phyloP scores from a whole-genome alignment of 2,888 invertebrate species.

The Drosophila nigricruria region DNA sequence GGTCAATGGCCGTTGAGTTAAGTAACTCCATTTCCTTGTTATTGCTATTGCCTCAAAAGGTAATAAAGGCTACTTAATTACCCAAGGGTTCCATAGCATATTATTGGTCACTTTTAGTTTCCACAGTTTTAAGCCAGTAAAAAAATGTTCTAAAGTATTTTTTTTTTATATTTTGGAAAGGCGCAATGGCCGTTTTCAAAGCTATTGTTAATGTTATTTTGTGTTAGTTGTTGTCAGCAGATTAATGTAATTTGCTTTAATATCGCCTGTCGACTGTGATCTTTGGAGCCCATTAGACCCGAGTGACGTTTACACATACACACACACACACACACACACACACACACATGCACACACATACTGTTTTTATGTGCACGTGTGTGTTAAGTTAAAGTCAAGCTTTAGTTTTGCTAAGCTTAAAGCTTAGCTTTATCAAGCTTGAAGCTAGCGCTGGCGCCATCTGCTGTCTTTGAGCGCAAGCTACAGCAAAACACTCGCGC shows the following conservation, averaged over 20 bases:
- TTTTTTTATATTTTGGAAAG: constrained; percentile 14
- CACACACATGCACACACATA: neutral
- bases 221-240: constrained; percentile 24
- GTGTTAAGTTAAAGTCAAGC: constrained; percentile 3
- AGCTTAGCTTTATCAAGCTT: constrained; percentile 29
- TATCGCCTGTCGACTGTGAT: constrained; percentile 57
- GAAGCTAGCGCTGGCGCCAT: constrained; percentile 18
- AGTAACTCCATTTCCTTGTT: constrained; percentile 40
- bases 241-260: constrained; percentile 64
- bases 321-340: neutral
- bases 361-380: neutral
- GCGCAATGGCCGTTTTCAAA: constrained; percentile 47
- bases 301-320: constrained; percentile 10
- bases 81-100: constrained; percentile 3
- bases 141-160: constrained; percentile 33
- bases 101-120: constrained; percentile 18
- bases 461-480: constrained; percentile 16
- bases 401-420: constrained; percentile 22
- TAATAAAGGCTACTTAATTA: constrained; percentile 21
- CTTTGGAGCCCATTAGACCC: constrained; percentile 66
- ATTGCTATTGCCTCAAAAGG: constrained; percentile 36
- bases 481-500: neutral
- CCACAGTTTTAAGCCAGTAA: constrained; percentile 5
- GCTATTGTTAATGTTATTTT: constrained; percentile 22
- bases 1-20: constrained; percentile 16